Evolutionary conservation across 2,797 vertebrate genomes (phyloP).

Genomic region (Pagetopsis macropterus): DNA sequence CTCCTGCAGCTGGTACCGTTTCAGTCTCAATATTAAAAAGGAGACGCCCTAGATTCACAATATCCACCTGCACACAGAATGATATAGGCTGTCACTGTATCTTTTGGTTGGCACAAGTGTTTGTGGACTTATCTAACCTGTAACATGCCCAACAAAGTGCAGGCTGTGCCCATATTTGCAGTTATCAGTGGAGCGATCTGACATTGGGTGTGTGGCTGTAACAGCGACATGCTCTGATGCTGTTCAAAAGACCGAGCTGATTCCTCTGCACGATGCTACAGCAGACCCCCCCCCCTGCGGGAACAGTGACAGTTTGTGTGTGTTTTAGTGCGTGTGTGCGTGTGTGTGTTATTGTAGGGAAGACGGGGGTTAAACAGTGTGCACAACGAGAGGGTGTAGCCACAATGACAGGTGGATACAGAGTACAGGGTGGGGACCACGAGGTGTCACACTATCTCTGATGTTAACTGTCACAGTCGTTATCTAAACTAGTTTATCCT

Average conservation of each 20-base stretch:
- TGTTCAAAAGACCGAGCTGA: constrained; percentile 38
- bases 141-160: constrained; percentile 51
- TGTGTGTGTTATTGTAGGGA: not conserved
- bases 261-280: constrained; percentile 10
- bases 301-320: constrained; percentile 17
- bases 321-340: constrained; percentile 4
- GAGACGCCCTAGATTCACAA: constrained; percentile 68
- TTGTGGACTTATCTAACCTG: constrained; percentile 49
- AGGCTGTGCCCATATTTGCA: constrained; percentile 72
- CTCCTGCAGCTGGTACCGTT: constrained; percentile 30
- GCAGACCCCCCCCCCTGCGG: not conserved
- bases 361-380: constrained; percentile 33
- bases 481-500: constrained; percentile 9
- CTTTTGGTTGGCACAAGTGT: constrained; percentile 51
- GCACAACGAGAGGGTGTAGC: constrained; percentile 53
- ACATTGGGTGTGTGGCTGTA: constrained; percentile 62
- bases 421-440: constrained; percentile 53
- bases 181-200: constrained; percentile 44
- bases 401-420: constrained; percentile 50
- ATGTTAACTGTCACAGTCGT: constrained; percentile 42
- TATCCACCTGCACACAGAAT: constrained; percentile 63
- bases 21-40: constrained; percentile 46
- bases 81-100: constrained; percentile 29
- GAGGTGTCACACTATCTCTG: constrained; percentile 19
- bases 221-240: constrained; percentile 53